Percentiles rank a stretch among this genome's conserved stretches.
These are phyloP conservation scores for Cheilosia scutellata DNA, from an alignment of 2,888 invertebrate genomes.

Conservation along the genomic window DNA sequence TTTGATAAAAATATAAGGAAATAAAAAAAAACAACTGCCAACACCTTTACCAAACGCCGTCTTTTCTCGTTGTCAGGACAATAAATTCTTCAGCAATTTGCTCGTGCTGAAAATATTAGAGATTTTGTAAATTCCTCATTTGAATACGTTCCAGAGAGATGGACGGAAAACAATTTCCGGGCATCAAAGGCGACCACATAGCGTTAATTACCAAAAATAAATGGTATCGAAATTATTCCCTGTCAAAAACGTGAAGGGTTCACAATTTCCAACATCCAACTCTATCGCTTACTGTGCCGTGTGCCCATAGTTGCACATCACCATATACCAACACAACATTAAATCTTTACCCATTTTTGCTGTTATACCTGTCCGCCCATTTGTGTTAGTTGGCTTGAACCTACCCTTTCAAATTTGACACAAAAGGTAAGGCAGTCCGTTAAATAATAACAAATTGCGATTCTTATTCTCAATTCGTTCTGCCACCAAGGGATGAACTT, in stretches of 20 bases:
- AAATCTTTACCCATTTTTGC: slow-evolving; percentile 7
- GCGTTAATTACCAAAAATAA: slow-evolving; percentile 60
- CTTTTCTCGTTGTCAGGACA: slow-evolving; percentile 25
- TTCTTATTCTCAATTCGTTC: slow-evolving; percentile 40
- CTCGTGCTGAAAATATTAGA: slow-evolving; percentile 24
- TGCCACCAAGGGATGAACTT: slow-evolving; percentile 1
- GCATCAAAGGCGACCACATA: slow-evolving; percentile 53
- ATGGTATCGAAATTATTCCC: slow-evolving; percentile 46
- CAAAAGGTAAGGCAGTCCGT: slow-evolving; percentile 38
- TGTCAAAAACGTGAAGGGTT: slow-evolving; percentile 9
- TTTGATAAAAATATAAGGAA: slow-evolving; percentile 6
- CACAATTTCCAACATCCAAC: not conserved
- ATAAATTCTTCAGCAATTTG: slow-evolving; percentile 20
- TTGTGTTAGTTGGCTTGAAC: not conserved
- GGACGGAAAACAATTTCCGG: slow-evolving; percentile 60
- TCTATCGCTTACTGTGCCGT: not conserved
- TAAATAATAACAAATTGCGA: slow-evolving; percentile 54
- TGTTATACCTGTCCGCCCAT: slow-evolving; percentile 8
- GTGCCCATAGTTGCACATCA: not conserved
- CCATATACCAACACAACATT: not conserved
- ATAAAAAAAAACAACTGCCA: no score
- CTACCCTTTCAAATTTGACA: slow-evolving; percentile 7
- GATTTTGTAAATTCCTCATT: slow-evolving; percentile 25
- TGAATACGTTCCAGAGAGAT: slow-evolving; percentile 1
- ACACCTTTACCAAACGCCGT: not conserved